phyloP scores from a whole-genome alignment of 1,140 invertebrate genomes.

The Saccostrea echinata region DNA sequence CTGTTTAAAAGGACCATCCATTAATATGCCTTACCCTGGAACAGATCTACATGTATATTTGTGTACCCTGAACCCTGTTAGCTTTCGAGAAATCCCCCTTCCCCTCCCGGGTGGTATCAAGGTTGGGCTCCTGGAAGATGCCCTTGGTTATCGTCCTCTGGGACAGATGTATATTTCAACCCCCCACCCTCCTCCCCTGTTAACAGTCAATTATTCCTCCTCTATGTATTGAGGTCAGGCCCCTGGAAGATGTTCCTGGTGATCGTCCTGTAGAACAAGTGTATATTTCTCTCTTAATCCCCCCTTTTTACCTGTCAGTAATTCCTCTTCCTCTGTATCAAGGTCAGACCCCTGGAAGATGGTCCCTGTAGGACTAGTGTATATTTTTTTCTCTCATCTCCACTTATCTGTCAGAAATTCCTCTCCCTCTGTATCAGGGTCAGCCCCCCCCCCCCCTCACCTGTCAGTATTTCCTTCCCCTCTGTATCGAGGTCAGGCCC shows the following conservation, averaged over 20 bases:
- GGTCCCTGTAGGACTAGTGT: slow-evolving; percentile 71
- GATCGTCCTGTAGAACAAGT: slow-evolving; percentile 72
- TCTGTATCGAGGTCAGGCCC: slow-evolving; percentile 75
- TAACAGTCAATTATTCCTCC: neutral
- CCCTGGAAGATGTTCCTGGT: slow-evolving; percentile 75
- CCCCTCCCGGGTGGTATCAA: slow-evolving; percentile 66
- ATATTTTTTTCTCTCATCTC: too few species aligned
- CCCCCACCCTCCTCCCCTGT: neutral
- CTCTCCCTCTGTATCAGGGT: too few species aligned
- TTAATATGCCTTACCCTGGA: too few species aligned
- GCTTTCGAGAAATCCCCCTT: slow-evolving; percentile 75
- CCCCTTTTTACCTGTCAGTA: neutral
- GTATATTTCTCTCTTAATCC: slow-evolving; percentile 47
- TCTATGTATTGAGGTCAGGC: slow-evolving; percentile 74
- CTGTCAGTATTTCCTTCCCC: slow-evolving; percentile 74
- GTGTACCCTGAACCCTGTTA: slow-evolving; percentile 40
- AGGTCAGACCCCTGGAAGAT: slow-evolving; percentile 76
- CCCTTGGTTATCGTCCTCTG: slow-evolving; percentile 71
- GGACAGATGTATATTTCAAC: slow-evolving; percentile 63
- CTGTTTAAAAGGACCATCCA: too few species aligned
- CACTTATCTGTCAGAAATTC: too few species aligned
- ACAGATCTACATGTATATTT: too few species aligned
- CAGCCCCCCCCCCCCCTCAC: slow-evolving; percentile 50
- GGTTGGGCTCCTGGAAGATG: slow-evolving; percentile 75
- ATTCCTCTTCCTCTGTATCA: slow-evolving; percentile 63